These are phyloP conservation scores for Poeciliopsis prolifica DNA, from an alignment of 2,113 vertebrate genomes.

Conservation along the genomic window DNA sequence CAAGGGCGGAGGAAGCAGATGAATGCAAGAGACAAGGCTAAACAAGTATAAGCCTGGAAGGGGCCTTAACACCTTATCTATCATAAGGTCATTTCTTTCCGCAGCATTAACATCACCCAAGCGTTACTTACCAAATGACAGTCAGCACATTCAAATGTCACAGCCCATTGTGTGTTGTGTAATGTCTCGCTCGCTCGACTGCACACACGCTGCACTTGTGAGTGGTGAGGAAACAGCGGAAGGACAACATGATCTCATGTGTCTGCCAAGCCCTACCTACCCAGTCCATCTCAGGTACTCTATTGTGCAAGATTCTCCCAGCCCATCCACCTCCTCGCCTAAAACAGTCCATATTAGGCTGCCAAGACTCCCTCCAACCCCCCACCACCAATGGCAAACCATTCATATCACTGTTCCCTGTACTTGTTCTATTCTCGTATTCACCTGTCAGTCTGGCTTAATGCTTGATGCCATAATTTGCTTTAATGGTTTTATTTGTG, in stretches of 20 bases:
- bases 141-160: conserved; percentile 77
- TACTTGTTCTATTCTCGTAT: conserved; percentile 29
- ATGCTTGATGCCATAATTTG: conserved; percentile 41
- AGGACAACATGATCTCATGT: neutral
- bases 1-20: neutral
- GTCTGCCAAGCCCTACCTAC: conserved; percentile 20
- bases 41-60: conserved; percentile 8
- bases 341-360: conserved; percentile 52
- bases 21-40: conserved; percentile 19
- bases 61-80: conserved; percentile 57
- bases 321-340: conserved; percentile 13
- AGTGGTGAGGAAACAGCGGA: conserved; percentile 22
- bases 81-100: conserved; percentile 78
- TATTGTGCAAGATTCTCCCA: conserved; percentile 52
- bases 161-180: conserved; percentile 54
- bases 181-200: conserved; percentile 22
- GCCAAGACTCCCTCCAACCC: conserved; percentile 18
- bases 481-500: conserved; percentile 51
- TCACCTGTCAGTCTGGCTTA: conserved; percentile 60
- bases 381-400: neutral
- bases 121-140: conserved; percentile 53
- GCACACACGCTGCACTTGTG: neutral
- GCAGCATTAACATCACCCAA: conserved; percentile 46
- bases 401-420: conserved; percentile 43
- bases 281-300: conserved; percentile 33